Conservation (phyloP, 2,888 invertebrate species). For the Congeria kusceri region DNA sequence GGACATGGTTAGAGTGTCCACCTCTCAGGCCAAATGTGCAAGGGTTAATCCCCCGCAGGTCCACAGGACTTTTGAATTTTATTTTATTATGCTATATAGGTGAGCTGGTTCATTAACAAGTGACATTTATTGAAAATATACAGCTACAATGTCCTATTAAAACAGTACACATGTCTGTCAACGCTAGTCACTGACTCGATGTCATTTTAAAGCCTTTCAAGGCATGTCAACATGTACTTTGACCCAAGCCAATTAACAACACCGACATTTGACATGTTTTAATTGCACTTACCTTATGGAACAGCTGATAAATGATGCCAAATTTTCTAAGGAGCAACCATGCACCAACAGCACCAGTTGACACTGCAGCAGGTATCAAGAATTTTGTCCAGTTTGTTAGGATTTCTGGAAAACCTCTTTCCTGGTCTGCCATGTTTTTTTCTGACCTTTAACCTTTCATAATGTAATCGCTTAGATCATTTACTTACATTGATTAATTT, state of each 20-base stretch:
- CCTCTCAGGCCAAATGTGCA: too few relatives aligned
- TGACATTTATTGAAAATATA: too few relatives aligned
- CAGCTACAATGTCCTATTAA: too few relatives aligned
- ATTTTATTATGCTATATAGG: too few relatives aligned
- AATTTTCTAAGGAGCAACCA: slow-evolving; percentile 75
- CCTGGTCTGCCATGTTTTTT: slow-evolving; percentile 22
- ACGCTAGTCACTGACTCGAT: too few relatives aligned
- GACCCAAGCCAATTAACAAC: not conserved
- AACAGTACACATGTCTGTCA: too few relatives aligned
- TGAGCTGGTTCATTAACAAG: too few relatives aligned
- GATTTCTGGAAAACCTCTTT: slow-evolving; percentile 1
- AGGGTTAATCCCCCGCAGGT: too few relatives aligned
- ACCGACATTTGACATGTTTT: not conserved
- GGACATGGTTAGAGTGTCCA: too few relatives aligned
- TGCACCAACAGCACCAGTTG: slow-evolving; percentile 75
- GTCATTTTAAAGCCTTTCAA: too few relatives aligned
- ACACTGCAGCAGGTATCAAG: slow-evolving; percentile 70
- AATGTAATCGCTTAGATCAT: not conserved
- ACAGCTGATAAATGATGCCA: slow-evolving; percentile 77
- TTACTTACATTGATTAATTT: not conserved
- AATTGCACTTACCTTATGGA: slow-evolving; percentile 74
- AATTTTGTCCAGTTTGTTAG: slow-evolving; percentile 45
- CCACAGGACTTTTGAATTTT: too few relatives aligned
- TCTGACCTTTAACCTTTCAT: slow-evolving; percentile 3
- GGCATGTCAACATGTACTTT: not conserved